Percentiles rank a stretch among this genome's conserved stretches.
Evolutionary conservation across 30 jellyfish, hydroid and myxozoan genomes (phyloP).

Genomic region (Rhopilema esculentum): DNA sequence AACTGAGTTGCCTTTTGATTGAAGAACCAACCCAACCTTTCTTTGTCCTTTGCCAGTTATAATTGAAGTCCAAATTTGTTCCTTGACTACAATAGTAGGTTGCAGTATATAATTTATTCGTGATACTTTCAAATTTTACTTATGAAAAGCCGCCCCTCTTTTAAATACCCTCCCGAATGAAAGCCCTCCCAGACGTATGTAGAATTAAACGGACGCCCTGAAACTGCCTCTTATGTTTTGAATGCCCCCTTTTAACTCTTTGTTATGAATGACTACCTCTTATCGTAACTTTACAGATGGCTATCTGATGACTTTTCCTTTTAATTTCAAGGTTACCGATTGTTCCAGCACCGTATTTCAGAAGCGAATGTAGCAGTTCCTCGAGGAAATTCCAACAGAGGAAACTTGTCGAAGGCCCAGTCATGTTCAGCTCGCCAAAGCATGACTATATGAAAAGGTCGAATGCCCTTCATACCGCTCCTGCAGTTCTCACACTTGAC

Average conservation of each 20-base stretch:
- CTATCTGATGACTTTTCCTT: too few species aligned
- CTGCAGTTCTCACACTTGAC: conserved; percentile 57
- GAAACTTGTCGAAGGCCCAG: conserved; percentile 54
- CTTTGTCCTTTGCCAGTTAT: too few species aligned
- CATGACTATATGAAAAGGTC: conserved; percentile 5
- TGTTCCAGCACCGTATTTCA: conserved; percentile 68
- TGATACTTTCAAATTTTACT: too few species aligned
- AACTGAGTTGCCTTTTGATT: too few species aligned
- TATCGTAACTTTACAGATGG: too few species aligned
- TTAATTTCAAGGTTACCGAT: conserved; percentile 49
- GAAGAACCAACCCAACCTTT: too few species aligned
- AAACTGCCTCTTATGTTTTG: not conserved
- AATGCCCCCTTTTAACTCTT: not conserved
- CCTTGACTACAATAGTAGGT: too few species aligned
- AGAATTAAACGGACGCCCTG: not conserved
- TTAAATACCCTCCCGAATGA: too few species aligned
- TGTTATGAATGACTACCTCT: not conserved
- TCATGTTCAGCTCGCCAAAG: conserved; percentile 58
- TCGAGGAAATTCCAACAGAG: not conserved
- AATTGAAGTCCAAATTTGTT: too few species aligned
- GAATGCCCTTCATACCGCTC: conserved; percentile 6
- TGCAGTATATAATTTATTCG: too few species aligned
- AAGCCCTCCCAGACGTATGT: not conserved
- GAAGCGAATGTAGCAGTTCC: conserved; percentile 54
- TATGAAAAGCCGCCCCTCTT: too few species aligned